Evolutionary conservation across 2,888 invertebrate species (phyloP), one percentile per base, ranked within the genome.

Genomic region (Apamea crenata): DNA sequence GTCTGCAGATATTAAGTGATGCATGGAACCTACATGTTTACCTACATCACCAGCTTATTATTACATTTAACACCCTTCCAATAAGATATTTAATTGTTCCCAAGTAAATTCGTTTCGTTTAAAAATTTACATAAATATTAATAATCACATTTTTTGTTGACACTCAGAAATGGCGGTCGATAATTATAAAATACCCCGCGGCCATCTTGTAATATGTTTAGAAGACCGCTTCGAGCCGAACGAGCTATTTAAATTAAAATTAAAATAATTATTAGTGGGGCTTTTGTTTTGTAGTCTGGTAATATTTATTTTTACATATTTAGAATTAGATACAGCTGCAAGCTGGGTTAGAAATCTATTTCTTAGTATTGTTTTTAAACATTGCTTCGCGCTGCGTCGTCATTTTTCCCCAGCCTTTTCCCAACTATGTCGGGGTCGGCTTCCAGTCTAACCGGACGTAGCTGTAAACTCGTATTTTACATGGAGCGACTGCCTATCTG

Each of bases 171-270:
- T 88, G 78, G 72, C 75, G 83, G 68, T 32, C 69, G 67, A 66
- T 86, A 83, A 88, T 89, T 88, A 89, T 80, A 61, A 82, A 40
- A 81, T 81, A 44, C 40, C 88, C 78, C 21, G n/a, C 67, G 83
- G 88, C 76, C 66, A 76, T 79, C 1, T 85, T 83, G 47, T 80
- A 81, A 84, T 84, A 70, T 47, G 75, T 77, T 81, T 71, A 73
- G 72, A 72, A 32, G 82, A 50, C 25, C 66, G 89, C 74, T 77
- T 63, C 73, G 77, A 69, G 89, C 61, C 50, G 69, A 36, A 40
- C 63, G 68, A 84, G 82, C 80, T 76, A 80, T 90, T 89, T 75
- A 87, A 89, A 88, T 89, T 85, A 82, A 80, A 84, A 78, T 53
- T 44, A 25, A 14, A 77, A 80, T 89, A 75, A 87, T 85, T 88